phyloP scores from a whole-genome alignment of 2,113 vertebrate genomes.

The Syngnathoides biaculeatus region DNA sequence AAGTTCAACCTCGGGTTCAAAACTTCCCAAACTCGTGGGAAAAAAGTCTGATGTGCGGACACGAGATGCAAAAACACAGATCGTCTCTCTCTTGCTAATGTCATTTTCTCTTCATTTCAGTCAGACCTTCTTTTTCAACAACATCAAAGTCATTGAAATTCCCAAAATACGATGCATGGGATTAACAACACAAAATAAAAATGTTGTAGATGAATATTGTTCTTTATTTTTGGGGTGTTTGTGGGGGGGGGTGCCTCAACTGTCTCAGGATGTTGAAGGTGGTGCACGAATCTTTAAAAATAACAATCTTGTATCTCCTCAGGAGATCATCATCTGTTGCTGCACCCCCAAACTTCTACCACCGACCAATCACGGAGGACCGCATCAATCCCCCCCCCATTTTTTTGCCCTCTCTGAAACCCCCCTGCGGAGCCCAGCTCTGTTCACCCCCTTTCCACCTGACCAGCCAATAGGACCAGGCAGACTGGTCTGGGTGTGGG shows the following conservation, averaged over 20 bases:
- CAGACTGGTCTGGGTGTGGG: slow-evolving; percentile 33
- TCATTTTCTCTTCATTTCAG: background rate
- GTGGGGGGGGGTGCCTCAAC: no score
- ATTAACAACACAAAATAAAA: background rate
- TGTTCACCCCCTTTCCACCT: slow-evolving; percentile 47
- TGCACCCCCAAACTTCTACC: background rate
- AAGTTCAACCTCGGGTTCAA: no score
- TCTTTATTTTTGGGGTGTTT: no score
- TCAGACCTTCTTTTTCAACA: background rate
- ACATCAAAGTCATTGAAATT: background rate
- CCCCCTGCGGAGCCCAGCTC: slow-evolving; percentile 36
- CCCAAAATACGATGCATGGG: background rate
- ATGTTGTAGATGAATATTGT: background rate
- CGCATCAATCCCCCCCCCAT: background rate
- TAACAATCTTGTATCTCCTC: background rate
- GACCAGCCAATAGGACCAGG: slow-evolving; percentile 59
- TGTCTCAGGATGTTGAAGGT: no score
- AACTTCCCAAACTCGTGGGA: no score
- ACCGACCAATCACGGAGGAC: background rate
- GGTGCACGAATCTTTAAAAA: no score
- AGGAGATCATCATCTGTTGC: background rate
- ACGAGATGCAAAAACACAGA: no score
- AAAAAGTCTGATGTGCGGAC: no score
- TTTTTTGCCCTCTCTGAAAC: slow-evolving; percentile 19
- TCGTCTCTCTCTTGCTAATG: background rate